Percentiles rank a stretch among this genome's conserved stretches.
Conservation (phyloP, 1,140 invertebrate species). For the Chrysopa pallens region DNA sequence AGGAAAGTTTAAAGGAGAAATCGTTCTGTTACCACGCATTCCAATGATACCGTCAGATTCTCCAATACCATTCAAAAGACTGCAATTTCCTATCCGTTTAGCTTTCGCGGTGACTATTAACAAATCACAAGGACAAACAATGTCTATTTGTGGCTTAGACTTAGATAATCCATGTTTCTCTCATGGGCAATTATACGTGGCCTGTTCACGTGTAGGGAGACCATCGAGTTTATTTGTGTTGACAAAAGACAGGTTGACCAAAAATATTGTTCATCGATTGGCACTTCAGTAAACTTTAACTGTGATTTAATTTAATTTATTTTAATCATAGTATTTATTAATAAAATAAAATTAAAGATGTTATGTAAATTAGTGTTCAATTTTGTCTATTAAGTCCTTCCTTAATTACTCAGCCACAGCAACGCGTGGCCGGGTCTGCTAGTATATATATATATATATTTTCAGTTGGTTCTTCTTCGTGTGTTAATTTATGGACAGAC, state of each 20-base stretch:
- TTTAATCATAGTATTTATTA: too few relatives aligned
- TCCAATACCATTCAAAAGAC: slow-evolving; percentile 18
- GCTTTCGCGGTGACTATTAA: slow-evolving; percentile 32
- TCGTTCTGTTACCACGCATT: slow-evolving; percentile 21
- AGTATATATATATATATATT: too few relatives aligned
- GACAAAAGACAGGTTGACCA: not conserved
- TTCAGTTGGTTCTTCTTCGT: too few relatives aligned
- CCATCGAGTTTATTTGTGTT: slow-evolving; percentile 5
- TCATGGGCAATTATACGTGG: slow-evolving; percentile 20
- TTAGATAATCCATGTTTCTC: slow-evolving; percentile 15
- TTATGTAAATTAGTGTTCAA: too few relatives aligned
- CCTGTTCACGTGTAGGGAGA: slow-evolving; percentile 16
- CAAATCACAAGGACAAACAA: slow-evolving; percentile 29
- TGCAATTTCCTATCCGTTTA: slow-evolving; percentile 29
- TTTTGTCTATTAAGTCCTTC: too few relatives aligned
- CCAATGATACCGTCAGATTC: slow-evolving; percentile 13
- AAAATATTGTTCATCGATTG: slow-evolving; percentile 3
- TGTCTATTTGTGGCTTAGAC: slow-evolving; percentile 15
- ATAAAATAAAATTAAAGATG: too few relatives aligned
- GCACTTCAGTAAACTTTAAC: too few relatives aligned
- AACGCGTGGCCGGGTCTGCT: too few relatives aligned
- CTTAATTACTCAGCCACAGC: too few relatives aligned
- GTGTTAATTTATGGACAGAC: too few relatives aligned
- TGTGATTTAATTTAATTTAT: too few relatives aligned
- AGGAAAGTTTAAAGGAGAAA: slow-evolving; percentile 23